Evolutionary conservation across 1,140 invertebrate species (phyloP).

Genomic region (Pseudoatta argentina): DNA sequence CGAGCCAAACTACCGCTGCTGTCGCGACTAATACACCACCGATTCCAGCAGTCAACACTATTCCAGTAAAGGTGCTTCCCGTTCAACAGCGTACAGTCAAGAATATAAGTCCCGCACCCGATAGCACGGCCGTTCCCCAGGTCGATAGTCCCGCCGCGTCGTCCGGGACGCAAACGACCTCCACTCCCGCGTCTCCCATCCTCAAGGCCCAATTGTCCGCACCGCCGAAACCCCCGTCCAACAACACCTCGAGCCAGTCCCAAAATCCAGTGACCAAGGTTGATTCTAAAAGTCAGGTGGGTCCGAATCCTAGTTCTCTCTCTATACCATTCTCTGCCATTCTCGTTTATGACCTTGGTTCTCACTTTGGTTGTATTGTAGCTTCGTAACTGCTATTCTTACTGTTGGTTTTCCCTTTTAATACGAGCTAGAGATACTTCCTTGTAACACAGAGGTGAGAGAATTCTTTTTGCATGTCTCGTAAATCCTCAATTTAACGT

Average conservation of each 20-base stretch:
- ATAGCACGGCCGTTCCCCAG: conserved; percentile 76
- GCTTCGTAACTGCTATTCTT: conserved; percentile 63
- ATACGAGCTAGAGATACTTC: conserved; percentile 38
- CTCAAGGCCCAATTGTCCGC: conserved; percentile 92
- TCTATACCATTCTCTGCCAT: conserved; percentile 73
- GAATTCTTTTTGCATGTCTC: conserved; percentile 65
- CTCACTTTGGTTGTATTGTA: conserved; percentile 69
- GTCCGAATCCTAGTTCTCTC: conserved; percentile 84
- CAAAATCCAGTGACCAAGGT: conserved; percentile 86
- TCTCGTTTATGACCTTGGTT: conserved; percentile 76
- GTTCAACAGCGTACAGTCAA: conserved; percentile 85
- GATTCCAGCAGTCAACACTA: conserved; percentile 77
- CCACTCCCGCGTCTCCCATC: conserved; percentile 89
- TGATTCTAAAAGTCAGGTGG: conserved; percentile 89
- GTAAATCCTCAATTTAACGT: conserved; percentile 11
- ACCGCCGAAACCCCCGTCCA: conserved; percentile 88
- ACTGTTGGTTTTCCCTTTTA: conserved; percentile 71
- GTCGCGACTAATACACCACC: conserved; percentile 73
- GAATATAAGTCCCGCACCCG: conserved; percentile 80
- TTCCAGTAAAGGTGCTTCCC: conserved; percentile 85
- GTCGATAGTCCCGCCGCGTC: conserved; percentile 78
- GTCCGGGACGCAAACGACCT: conserved; percentile 77
- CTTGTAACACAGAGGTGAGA: conserved; percentile 38
- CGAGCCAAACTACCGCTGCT: conserved; percentile 77
- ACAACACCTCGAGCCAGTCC: conserved; percentile 79